Evolutionary conservation across 2,888 invertebrate species (phyloP).

Genomic region (Tetragonula carbonaria): DNA sequence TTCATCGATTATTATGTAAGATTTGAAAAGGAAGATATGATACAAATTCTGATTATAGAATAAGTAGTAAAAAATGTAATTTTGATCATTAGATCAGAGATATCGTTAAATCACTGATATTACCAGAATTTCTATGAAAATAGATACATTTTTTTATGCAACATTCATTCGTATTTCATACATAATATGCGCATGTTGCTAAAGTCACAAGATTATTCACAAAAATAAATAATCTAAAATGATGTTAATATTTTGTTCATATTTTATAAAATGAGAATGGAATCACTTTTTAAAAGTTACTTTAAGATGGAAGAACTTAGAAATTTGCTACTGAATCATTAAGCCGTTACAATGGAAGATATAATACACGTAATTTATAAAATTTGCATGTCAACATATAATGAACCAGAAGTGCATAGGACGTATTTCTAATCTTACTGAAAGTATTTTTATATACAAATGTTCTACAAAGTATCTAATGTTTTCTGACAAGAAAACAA

Average conservation of each 20-base stretch:
- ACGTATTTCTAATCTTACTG: slow-evolving; percentile 50
- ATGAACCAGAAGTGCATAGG: slow-evolving; percentile 30
- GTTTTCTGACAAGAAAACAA: slow-evolving; percentile 38
- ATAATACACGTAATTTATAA: slow-evolving; percentile 13
- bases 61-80: slow-evolving; percentile 49
- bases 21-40: slow-evolving; percentile 40
- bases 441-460: slow-evolving; percentile 54
- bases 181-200: slow-evolving; percentile 29
- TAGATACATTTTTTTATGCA: slow-evolving; percentile 59
- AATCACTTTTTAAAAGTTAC: slow-evolving; percentile 14
- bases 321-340: slow-evolving; percentile 35
- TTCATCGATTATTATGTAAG: neutral
- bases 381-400: slow-evolving; percentile 31
- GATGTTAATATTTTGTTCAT: slow-evolving; percentile 21
- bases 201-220: slow-evolving; percentile 28
- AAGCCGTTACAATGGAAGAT: slow-evolving; percentile 49
- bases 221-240: slow-evolving; percentile 41
- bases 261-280: slow-evolving; percentile 43
- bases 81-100: slow-evolving; percentile 33
- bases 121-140: slow-evolving; percentile 60
- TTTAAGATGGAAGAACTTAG: slow-evolving; percentile 56
- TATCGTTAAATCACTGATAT: slow-evolving; percentile 30
- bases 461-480: slow-evolving; percentile 45
- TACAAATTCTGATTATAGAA: slow-evolving; percentile 32
- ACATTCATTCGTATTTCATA: slow-evolving; percentile 34